These are phyloP conservation scores for Nephila pilipes DNA, from an alignment of 1,140 invertebrate species.

Conservation along the genomic window DNA sequence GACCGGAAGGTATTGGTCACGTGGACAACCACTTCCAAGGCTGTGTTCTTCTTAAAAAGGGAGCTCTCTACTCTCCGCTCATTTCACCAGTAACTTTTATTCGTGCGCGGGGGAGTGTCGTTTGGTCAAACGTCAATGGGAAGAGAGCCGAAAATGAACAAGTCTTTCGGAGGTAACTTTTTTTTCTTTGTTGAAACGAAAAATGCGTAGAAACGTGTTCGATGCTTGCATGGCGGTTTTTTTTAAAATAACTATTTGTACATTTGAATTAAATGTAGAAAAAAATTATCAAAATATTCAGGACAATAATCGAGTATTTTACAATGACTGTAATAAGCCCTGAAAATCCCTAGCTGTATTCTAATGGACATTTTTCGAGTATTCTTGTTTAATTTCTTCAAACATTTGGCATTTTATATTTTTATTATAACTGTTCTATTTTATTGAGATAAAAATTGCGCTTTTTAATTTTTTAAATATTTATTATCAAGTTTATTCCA, in stretches of 20 bases:
- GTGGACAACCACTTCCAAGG: constrained; percentile 44
- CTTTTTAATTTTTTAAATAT: too few relatives aligned
- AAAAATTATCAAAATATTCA: neutral
- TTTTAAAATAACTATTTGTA: neutral
- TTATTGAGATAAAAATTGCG: too few relatives aligned
- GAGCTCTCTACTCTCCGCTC: neutral
- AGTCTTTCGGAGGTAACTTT: neutral
- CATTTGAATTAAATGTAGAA: neutral
- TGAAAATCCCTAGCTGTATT: too few relatives aligned
- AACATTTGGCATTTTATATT: too few relatives aligned
- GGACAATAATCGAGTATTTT: too few relatives aligned
- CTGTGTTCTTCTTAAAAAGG: constrained; percentile 36
- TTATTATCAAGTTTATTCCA: too few relatives aligned
- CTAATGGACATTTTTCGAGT: too few relatives aligned
- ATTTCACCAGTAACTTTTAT: neutral
- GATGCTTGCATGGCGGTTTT: neutral
- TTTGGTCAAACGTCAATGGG: neutral
- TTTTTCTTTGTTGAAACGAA: neutral
- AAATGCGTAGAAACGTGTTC: neutral
- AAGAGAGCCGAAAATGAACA: neutral
- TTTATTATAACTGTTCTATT: too few relatives aligned
- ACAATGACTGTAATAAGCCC: too few relatives aligned
- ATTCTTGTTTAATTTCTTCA: too few relatives aligned
- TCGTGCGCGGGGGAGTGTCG: neutral
- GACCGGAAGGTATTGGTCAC: constrained; percentile 70